phyloP scores from a whole-genome alignment of 2,888 invertebrate genomes.

The Papilio elwesi region DNA sequence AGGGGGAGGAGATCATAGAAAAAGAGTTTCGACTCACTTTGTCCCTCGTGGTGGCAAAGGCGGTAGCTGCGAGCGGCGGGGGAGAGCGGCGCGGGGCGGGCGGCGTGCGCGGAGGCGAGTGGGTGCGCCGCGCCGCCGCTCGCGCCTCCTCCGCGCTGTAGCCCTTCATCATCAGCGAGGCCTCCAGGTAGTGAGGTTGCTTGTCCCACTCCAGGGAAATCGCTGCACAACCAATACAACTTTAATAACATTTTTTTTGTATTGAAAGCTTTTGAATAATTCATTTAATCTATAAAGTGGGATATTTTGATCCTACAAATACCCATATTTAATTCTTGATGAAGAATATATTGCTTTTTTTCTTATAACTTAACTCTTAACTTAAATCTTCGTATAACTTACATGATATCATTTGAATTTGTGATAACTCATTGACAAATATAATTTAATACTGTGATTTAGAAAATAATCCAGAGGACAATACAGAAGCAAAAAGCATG shows the following conservation, averaged over 20 bases:
- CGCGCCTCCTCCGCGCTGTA: slow-evolving; percentile 82
- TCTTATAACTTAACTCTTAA: no score
- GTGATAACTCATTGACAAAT: no score
- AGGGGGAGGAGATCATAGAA: no score
- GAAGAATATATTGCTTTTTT: no score
- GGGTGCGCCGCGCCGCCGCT: slow-evolving; percentile 68
- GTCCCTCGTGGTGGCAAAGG: slow-evolving; percentile 80
- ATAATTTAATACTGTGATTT: no score
- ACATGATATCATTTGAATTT: no score
- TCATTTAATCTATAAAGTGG: no score
- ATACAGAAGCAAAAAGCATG: slow-evolving; percentile 32
- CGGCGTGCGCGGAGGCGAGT: slow-evolving; percentile 46
- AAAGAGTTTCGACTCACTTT: slow-evolving; percentile 58
- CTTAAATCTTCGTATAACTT: no score
- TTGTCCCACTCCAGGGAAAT: slow-evolving; percentile 85
- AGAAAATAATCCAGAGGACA: neutral
- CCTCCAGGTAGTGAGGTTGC: slow-evolving; percentile 87
- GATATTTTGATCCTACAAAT: neutral
- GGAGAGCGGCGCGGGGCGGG: slow-evolving; percentile 61
- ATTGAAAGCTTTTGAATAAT: no score
- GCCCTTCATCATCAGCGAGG: slow-evolving; percentile 95
- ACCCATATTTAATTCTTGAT: no score
- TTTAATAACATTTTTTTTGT: neutral
- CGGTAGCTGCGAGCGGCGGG: slow-evolving; percentile 80
- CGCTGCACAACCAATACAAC: slow-evolving; percentile 59